Evolutionary conservation across 2,888 invertebrate genomes (phyloP), one percentile per base, ranked within the genome.

Genomic region (Neoaliturus tenellus): DNA sequence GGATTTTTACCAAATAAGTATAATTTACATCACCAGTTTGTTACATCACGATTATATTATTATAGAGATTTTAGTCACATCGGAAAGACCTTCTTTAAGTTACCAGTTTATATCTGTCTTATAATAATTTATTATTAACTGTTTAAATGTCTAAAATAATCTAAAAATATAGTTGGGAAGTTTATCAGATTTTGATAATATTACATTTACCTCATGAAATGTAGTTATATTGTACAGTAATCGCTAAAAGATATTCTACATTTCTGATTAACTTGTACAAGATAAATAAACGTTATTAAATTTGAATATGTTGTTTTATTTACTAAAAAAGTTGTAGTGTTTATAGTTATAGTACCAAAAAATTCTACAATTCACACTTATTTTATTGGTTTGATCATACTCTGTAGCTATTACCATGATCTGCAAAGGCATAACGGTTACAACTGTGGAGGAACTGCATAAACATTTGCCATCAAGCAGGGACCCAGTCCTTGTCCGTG

Each of bases 111-210:
- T 55, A 78, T 55, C 78, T 33, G 78, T 78, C 55, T 44, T 75
- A 48, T 48, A 48, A 39, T 35, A 55, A 78, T 78, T 75, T 78
- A 78, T 78, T 55, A 78, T 20, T 78, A 51, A 55, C 75, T 75
- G 75, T 44, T 41, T 75, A n/a, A 75, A 39, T 75, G 48, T 75
- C 41, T 75, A 41, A 31, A 35, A 44, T 41, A 31, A 48, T 44
- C 75, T 75, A 17, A 44, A 39, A 75, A 35, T 41, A 33, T 58
- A 23, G 1, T 58, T 67, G 28, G 58, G 6, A 33, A 71, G 48
- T 41, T 48, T 44, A 75, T 75, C 39, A 69, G 44, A 39, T 81
- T 81, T 81, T 81, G 69, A 69, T 81, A 81, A 28, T 35, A 81
- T 69, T 62, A 12, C 62, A 44, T 81, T 81, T 69, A 81, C 81